phyloP scores from a whole-genome alignment of 2,797 vertebrate genomes.

The Sebastes melanostomus region DNA sequence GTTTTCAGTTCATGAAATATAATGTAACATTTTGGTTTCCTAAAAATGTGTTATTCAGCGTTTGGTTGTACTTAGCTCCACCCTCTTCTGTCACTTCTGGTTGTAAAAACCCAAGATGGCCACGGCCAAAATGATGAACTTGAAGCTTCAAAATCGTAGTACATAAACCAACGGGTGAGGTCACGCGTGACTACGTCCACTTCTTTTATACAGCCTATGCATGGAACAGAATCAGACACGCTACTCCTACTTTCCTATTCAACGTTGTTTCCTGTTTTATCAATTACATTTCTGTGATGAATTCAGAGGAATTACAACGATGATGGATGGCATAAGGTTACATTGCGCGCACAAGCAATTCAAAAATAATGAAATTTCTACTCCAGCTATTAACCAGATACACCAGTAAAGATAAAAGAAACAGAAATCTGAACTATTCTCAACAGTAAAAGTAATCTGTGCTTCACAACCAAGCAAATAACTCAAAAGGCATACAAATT shows the following conservation, averaged over 20 bases:
- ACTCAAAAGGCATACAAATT: background rate
- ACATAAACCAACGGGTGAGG: too few species aligned
- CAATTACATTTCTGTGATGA: conserved; percentile 6
- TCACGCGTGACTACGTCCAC: too few species aligned
- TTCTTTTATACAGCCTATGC: background rate
- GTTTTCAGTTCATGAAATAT: too few species aligned
- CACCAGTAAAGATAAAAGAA: background rate
- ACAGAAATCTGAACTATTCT: background rate
- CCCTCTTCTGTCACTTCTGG: too few species aligned
- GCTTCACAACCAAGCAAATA: background rate
- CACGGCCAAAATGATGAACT: too few species aligned
- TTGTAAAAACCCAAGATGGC: too few species aligned
- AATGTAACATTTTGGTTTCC: too few species aligned
- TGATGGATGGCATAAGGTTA: background rate
- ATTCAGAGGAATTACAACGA: conserved; percentile 18
- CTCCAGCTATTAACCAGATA: background rate
- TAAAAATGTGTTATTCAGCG: too few species aligned
- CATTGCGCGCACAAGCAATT: conserved; percentile 9
- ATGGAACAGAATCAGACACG: conserved; percentile 1
- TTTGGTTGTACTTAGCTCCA: too few species aligned
- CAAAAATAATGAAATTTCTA: conserved; percentile 20
- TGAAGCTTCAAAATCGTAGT: too few species aligned
- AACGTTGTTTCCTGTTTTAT: background rate
- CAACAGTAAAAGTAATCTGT: background rate
- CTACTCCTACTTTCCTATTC: background rate